phyloP scores from a whole-genome alignment of 2,888 invertebrate genomes.

The Scelioninae gen. 2 region DNA sequence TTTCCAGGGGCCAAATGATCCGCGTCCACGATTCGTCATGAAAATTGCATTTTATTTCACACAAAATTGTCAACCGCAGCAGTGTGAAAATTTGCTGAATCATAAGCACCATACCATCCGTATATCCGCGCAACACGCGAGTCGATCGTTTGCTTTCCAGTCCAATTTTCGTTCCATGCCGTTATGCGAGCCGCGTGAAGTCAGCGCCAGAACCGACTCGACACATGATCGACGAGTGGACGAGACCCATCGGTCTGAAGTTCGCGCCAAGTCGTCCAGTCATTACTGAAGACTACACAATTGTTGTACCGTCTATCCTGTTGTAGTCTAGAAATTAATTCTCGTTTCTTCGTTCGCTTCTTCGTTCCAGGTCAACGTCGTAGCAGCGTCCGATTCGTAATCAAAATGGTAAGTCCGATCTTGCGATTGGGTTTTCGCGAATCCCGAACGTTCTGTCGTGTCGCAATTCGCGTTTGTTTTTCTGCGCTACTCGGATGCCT shows the following conservation, averaged over 20 bases:
- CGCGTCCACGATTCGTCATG: too few relatives aligned
- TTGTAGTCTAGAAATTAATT: conserved; percentile 10
- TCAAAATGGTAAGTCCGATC: conserved; percentile 28
- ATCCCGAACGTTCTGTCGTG: background rate
- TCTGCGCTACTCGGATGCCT: background rate
- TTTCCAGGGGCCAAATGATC: too few relatives aligned
- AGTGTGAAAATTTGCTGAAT: too few relatives aligned
- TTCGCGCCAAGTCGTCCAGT: conserved; percentile 3
- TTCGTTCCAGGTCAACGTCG: conserved; percentile 1
- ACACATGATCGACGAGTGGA: conserved; percentile 11
- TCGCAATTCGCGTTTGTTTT: conserved; percentile 18
- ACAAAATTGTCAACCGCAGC: too few relatives aligned
- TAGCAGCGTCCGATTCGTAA: background rate
- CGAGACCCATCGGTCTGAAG: too few relatives aligned
- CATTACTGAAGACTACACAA: conserved; percentile 19
- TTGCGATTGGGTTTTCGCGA: background rate
- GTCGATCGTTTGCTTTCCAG: too few relatives aligned
- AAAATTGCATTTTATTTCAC: too few relatives aligned
- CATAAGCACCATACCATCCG: too few relatives aligned
- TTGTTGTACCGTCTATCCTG: conserved; percentile 15
- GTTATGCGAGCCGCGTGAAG: background rate
- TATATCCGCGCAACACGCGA: too few relatives aligned
- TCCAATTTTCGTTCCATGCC: too few relatives aligned
- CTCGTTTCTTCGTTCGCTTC: conserved; percentile 10
- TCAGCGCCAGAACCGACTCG: background rate